phyloP scores from a whole-genome alignment of 1,140 invertebrate species.

The Zaprionus davidi region DNA sequence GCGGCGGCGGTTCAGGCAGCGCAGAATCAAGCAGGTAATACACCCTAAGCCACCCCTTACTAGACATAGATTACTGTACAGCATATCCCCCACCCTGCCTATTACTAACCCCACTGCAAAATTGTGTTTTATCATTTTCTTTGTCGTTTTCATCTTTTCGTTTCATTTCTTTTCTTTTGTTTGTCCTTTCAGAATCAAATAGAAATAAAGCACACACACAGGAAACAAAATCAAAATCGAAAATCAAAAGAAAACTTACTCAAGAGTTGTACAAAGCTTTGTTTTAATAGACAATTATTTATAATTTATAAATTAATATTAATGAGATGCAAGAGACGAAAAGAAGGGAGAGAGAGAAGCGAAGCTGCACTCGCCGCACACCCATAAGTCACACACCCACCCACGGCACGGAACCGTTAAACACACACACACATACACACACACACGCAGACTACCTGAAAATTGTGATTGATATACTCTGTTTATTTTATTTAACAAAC shows the following conservation, averaged over 20 bases:
- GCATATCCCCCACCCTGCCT: not conserved
- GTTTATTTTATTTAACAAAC: constrained; percentile 71
- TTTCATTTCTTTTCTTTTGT: constrained; percentile 49
- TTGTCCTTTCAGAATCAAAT: constrained; percentile 77
- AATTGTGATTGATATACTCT: constrained; percentile 65
- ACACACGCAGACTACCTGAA: constrained; percentile 66
- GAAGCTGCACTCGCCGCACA: constrained; percentile 67
- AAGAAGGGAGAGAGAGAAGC: constrained; percentile 6
- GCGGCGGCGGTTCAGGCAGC: constrained; percentile 46
- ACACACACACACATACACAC: constrained; percentile 16
- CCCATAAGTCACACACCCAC: constrained; percentile 20
- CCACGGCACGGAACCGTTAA: constrained; percentile 49
- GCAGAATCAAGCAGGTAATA: constrained; percentile 77
- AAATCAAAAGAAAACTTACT: constrained; percentile 34
- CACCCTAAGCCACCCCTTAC: not conserved
- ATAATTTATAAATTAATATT: constrained; percentile 66
- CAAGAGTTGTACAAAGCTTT: constrained; percentile 76
- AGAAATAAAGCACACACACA: constrained; percentile 50
- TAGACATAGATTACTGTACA: not conserved
- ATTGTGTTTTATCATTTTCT: constrained; percentile 51
- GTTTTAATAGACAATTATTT: constrained; percentile 68
- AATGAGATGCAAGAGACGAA: constrained; percentile 39
- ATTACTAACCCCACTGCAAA: constrained; percentile 13
- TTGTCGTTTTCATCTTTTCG: constrained; percentile 61
- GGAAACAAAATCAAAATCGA: constrained; percentile 33